Base-by-base conservation (phyloP, 2,113 vertebrate genomes). In the Rutilus rutilus region DNA sequence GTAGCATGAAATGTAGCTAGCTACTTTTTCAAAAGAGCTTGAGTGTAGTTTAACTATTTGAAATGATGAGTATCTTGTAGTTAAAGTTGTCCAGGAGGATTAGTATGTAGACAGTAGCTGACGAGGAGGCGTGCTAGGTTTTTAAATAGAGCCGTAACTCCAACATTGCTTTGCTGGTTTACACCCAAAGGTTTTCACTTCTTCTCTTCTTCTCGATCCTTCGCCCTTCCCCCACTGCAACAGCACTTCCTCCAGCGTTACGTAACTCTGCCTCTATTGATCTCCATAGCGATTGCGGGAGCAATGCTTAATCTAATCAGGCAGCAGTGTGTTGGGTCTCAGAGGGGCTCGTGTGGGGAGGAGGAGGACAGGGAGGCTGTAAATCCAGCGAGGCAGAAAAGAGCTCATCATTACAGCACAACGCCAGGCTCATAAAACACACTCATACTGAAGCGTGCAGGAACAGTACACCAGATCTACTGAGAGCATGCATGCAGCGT, bases 261-360 rank as follows among this genome's bases (percentile, higher is more conserved):
- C 76, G 39, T 87, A 87, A 87, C 50, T 23, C 42, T 30, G 30
- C 47, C 76, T 25, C 15, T 86, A 84, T 86, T 88, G 73, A 81
- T 84, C 52, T 59, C 19, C 30, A 77, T 42, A 77, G 60, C 47
- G 78, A 87, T 81, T 80, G 33, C 17, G 15, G 27, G 69, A 80
- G 78, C 83, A 27, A 45, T 47, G 77, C 33, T 78, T 85, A 89
- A 87, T 85, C 83, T 64, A 87, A 83, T 89, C 82, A 82, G 75
- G 52, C 33, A 57, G 67, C 52, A 25, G 84, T 71, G 33, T 85
- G 83, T 62, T 67, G 62, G 54, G 64, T 87, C 85, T 85, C 71
- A 7, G 59, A 65, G 60, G 82, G 65, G 65, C 87, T 62, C 6
- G 1, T 67, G 69, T 1, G n/a, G 50, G 25, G 67, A 65, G 21